Evolutionary conservation across 2,113 vertebrate genomes (phyloP), one percentile per base, ranked within the genome.

Genomic region (Percina caprodes): DNA sequence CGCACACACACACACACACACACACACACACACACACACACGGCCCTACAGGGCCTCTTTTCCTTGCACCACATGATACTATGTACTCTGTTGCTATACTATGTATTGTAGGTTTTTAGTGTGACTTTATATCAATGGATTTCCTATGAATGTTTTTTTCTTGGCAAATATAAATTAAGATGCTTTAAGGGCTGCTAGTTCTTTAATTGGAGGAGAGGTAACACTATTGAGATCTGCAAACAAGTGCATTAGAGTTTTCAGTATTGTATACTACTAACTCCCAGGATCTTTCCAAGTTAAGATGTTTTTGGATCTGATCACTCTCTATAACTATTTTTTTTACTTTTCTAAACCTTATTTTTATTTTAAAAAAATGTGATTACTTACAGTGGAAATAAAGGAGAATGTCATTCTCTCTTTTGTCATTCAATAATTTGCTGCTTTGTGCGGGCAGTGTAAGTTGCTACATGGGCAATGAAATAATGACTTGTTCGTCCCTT

Each of bases 401-500:
- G 14, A 9, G 18, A 18, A 49, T 39, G 23, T 26, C 3, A 16
- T 9, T 18, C 67, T 85, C 59, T 56, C n/a, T n/a, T n/a, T n/a
- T n/a, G n/a, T 85, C 66, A 54, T 67, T 75, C 62, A 89, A 74
- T 59, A 9, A 63, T 71, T 73, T 84, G 33, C 58, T 76, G 18
- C 68, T 88, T 86, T 65, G 67, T 75, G 62, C 77, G 66, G 55
- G 26, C 60, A 80, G 73, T 62, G 79, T 72, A 75, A 84, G 66
- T 74, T 54, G 72, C 85, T 83, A 70, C 59, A 69, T 69, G 42
- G 33, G 18, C 13, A 48, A 84, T 90, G 82, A 73, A 90, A 86
- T 86, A 85, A 84, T 86, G 77, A 86, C 69, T 68, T 80, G 61
- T 85, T 90, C 91, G 93, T 93, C 92, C 86, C 63, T 80, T 84